A percentile compares a stretch with the other conserved stretches of the same genome.
Evolutionary conservation across 2,888 invertebrate species (phyloP).

Genomic region (Drosophila yooni): DNA sequence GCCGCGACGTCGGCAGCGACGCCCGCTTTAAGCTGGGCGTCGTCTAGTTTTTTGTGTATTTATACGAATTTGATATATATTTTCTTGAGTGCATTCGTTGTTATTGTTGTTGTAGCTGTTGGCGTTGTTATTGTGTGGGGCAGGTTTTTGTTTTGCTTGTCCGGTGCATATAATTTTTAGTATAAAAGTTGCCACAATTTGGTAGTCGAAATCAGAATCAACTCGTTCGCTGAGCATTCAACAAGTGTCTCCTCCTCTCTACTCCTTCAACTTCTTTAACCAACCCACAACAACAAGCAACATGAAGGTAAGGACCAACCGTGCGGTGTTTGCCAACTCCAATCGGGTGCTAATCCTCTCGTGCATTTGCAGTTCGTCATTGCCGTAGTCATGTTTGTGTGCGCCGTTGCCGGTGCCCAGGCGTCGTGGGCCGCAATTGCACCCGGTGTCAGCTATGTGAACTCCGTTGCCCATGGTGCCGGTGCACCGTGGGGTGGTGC

Average conservation of each 20-base stretch:
- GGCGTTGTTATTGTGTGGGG: slow-evolving; percentile 54
- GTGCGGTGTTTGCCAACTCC: background rate
- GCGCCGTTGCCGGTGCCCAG: slow-evolving; percentile 82
- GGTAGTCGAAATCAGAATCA: slow-evolving; percentile 83
- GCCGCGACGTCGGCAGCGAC: slow-evolving; percentile 26
- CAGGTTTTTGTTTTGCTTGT: slow-evolving; percentile 67
- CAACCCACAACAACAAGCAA: slow-evolving; percentile 69
- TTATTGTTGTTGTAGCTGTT: slow-evolving; percentile 23
- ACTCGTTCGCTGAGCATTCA: slow-evolving; percentile 84
- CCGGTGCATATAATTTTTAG: slow-evolving; percentile 61
- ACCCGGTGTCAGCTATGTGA: slow-evolving; percentile 81
- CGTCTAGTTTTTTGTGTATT: slow-evolving; percentile 66
- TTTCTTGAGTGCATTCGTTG: slow-evolving; percentile 56
- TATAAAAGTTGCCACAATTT: slow-evolving; percentile 84
- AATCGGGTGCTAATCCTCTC: background rate
- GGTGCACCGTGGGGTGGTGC: slow-evolving; percentile 68
- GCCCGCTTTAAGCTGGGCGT: slow-evolving; percentile 54
- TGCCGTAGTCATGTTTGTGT: slow-evolving; percentile 84
- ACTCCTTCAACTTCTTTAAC: slow-evolving; percentile 64
- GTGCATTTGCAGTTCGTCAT: slow-evolving; percentile 76
- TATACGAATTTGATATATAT: slow-evolving; percentile 66
- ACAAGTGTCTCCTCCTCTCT: slow-evolving; percentile 73
- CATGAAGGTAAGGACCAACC: slow-evolving; percentile 82
- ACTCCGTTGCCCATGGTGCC: slow-evolving; percentile 73
- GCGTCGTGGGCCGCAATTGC: slow-evolving; percentile 80